These are phyloP conservation scores for Datnioides undecimradiatus DNA, from an alignment of 2,113 vertebrate species.

Conservation along the genomic window DNA sequence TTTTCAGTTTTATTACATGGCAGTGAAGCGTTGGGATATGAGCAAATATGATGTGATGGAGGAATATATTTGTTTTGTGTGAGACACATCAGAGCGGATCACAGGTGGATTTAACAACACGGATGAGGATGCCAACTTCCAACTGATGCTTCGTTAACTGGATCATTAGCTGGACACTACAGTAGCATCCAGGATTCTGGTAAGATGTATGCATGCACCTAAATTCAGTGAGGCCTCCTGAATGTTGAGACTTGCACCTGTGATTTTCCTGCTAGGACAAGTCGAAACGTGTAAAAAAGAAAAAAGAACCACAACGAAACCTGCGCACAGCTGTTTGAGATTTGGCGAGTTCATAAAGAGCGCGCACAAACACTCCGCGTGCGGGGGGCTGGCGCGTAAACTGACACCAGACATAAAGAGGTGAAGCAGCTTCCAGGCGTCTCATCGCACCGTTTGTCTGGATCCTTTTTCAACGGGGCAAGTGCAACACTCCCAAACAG, in stretches of 20 bases:
- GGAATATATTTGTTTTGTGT: too few species aligned
- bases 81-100: too few species aligned
- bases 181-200: not conserved
- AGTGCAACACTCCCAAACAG: constrained; percentile 62
- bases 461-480: constrained; percentile 48
- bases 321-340: not conserved
- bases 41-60: too few species aligned
- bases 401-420: constrained; percentile 45
- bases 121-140: too few species aligned
- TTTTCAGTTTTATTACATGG: not conserved
- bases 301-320: not conserved
- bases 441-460: constrained; percentile 29
- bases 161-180: not conserved
- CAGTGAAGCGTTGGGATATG: not conserved
- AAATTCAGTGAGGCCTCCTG: not conserved
- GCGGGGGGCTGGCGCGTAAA: constrained; percentile 18
- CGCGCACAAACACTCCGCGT: not conserved
- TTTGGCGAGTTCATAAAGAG: constrained; percentile 14
- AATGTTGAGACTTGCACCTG: not conserved
- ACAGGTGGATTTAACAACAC: too few species aligned
- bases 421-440: constrained; percentile 35
- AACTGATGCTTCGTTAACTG: too few species aligned
- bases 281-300: not conserved
- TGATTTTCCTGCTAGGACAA: not conserved
- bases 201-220: not conserved